Conservation (phyloP, 2,797 vertebrate species). For the Pseudomugil tenellus region DNA sequence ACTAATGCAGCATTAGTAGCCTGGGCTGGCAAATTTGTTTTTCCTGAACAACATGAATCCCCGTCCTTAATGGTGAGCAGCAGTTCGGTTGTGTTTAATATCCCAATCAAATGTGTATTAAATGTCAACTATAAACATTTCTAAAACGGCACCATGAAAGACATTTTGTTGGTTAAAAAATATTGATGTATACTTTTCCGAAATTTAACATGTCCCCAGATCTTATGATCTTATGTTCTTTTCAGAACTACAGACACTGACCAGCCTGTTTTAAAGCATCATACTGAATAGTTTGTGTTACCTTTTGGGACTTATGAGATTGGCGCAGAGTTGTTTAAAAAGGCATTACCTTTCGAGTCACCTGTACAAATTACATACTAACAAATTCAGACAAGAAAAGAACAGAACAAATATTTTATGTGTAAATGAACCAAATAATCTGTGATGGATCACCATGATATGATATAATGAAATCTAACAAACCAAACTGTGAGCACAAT, state of each 20-base stretch:
- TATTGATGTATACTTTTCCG: neutral
- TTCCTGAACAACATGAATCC: neutral
- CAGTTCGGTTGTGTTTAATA: neutral
- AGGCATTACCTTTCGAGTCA: neutral
- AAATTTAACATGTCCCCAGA: neutral
- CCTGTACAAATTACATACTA: neutral
- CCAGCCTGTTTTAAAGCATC: neutral
- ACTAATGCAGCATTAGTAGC: neutral
- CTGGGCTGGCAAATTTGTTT: neutral
- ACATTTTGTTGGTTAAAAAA: neutral
- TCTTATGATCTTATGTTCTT: too few species aligned
- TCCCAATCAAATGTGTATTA: too few species aligned
- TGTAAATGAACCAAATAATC: neutral
- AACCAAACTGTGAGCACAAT: constrained; percentile 2
- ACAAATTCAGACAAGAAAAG: neutral
- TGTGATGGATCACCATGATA: neutral
- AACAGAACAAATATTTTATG: neutral
- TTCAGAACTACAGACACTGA: neutral
- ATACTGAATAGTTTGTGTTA: neutral
- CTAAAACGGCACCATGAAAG: neutral
- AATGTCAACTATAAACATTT: too few species aligned
- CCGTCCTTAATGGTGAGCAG: neutral
- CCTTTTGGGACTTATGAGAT: neutral
- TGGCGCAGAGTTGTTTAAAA: neutral
- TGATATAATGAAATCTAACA: constrained; percentile 1